These are phyloP conservation scores for Drosophila ohnishii DNA, from an alignment of 1,140 invertebrate species.

Conservation along the genomic window DNA sequence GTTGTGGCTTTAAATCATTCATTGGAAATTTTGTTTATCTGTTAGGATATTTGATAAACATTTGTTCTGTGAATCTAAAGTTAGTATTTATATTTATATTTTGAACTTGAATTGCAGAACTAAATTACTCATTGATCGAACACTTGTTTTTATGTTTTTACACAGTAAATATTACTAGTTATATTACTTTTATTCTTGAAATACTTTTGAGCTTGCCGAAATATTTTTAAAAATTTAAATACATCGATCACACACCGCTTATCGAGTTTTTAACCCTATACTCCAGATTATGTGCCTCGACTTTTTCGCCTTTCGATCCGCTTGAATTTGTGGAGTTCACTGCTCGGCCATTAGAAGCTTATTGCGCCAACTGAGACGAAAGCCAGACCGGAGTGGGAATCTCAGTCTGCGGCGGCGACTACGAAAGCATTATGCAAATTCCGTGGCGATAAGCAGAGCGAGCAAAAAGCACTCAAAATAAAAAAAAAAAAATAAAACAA, in stretches of 20 bases:
- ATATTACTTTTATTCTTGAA: neutral
- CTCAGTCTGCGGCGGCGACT: conserved; percentile 31
- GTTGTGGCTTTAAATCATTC: neutral
- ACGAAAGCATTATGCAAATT: conserved; percentile 60
- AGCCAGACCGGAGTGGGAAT: conserved; percentile 28
- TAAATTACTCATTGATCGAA: too few species aligned
- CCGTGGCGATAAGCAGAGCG: conserved; percentile 33
- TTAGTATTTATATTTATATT: neutral
- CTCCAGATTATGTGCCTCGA: neutral
- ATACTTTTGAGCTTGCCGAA: neutral
- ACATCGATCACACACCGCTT: conserved; percentile 6
- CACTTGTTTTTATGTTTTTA: neutral
- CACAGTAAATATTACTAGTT: neutral
- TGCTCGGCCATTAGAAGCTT: conserved; percentile 58
- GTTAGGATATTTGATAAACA: neutral
- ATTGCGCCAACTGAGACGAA: conserved; percentile 49
- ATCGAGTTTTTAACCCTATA: neutral
- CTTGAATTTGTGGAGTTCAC: conserved; percentile 29
- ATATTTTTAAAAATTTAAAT: neutral
- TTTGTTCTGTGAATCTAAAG: neutral
- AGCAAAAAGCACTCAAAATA: conserved; percentile 31
- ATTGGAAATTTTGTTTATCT: neutral
- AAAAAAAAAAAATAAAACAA: neutral
- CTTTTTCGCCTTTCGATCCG: conserved; percentile 21
- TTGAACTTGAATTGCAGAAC: too few species aligned